Evolutionary conservation across 2,888 invertebrate genomes (phyloP).

Genomic region (Mantis religiosa): DNA sequence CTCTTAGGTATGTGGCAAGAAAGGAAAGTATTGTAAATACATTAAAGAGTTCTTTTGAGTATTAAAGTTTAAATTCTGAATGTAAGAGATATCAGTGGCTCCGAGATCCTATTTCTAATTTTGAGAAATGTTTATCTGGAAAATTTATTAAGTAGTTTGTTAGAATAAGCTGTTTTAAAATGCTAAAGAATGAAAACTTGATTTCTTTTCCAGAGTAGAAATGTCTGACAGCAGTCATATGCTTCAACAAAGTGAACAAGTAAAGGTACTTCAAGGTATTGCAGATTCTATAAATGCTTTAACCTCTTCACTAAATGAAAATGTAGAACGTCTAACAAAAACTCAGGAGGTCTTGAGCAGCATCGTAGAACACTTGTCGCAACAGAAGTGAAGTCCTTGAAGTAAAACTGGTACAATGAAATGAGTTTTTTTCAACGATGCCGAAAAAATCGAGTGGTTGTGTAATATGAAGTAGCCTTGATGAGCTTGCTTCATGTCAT

Average conservation of each 20-base stretch:
- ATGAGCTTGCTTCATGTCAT: not conserved
- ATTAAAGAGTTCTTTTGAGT: too few relatives aligned
- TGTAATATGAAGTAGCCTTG: too few relatives aligned
- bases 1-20: too few relatives aligned
- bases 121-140: too few relatives aligned
- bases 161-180: not conserved
- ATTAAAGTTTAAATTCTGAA: too few relatives aligned
- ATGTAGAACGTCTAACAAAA: conserved; percentile 2
- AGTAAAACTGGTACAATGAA: not conserved
- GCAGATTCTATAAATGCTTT: conserved; percentile 1
- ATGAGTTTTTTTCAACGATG: too few relatives aligned
- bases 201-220: not conserved
- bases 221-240: not conserved
- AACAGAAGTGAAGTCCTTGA: not conserved
- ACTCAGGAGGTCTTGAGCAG: not conserved
- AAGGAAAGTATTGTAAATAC: too few relatives aligned
- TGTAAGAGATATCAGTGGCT: too few relatives aligned
- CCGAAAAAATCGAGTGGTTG: too few relatives aligned
- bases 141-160: not conserved
- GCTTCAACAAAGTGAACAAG: not conserved
- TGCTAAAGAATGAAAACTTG: not conserved
- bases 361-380: not conserved
- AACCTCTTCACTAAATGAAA: not conserved
- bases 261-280: conserved; percentile 1
- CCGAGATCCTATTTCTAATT: too few relatives aligned